Percentiles rank a stretch among this genome's conserved stretches.
Evolutionary conservation across 2,113 vertebrate genomes (phyloP).

Genomic region (Elephas maximus): DNA sequence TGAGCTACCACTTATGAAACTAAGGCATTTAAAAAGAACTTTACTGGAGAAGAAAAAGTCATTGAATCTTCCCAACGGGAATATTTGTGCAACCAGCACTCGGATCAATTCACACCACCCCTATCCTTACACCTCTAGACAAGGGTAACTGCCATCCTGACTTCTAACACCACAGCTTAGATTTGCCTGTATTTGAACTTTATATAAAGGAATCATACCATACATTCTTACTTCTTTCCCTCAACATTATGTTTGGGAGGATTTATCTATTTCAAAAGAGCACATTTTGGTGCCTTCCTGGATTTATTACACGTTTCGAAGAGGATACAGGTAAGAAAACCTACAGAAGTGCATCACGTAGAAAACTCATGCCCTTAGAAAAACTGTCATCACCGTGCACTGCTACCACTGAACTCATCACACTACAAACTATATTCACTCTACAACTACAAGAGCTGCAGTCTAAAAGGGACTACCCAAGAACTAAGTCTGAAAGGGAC

Average conservation of each 20-base stretch:
- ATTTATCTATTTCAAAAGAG: neutral
- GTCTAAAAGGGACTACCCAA: neutral
- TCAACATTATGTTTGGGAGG: neutral
- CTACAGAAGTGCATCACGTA: neutral
- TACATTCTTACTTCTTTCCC: neutral
- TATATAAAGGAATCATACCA: neutral
- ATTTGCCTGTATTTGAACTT: neutral
- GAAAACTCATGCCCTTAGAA: neutral
- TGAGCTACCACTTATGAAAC: neutral
- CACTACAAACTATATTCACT: neutral
- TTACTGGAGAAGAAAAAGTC: neutral
- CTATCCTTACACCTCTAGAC: accelerated
- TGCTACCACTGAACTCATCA: neutral
- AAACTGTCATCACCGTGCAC: neutral
- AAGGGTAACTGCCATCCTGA: neutral
- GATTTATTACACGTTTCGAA: conserved; percentile 30
- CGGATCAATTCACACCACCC: neutral
- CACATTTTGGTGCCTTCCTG: neutral
- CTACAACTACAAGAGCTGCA: neutral
- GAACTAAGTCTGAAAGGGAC: neutral
- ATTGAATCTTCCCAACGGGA: neutral
- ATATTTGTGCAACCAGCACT: neutral
- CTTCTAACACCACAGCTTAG: neutral
- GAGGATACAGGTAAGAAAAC: neutral
- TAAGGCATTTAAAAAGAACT: neutral